Percentiles rank a stretch among this genome's conserved stretches.
Evolutionary conservation across 2,797 vertebrate genomes (phyloP).

Genomic region (Acanthornis magna): DNA sequence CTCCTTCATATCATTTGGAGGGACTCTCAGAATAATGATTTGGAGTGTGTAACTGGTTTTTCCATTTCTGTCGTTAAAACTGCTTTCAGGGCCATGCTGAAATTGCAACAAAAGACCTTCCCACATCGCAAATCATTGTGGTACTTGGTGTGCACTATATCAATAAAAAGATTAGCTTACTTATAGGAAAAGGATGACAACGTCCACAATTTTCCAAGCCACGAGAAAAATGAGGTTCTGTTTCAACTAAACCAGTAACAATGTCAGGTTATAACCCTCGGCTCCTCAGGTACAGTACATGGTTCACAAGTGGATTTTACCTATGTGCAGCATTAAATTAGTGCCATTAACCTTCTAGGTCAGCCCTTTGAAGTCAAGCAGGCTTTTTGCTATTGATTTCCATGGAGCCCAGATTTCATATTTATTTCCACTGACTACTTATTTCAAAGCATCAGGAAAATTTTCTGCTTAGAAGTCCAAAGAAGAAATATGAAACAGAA

Average conservation of each 20-base stretch:
- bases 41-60: constrained; percentile 30
- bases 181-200: constrained; percentile 61
- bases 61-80: constrained; percentile 60
- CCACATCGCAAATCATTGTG: constrained; percentile 63
- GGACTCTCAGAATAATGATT: constrained; percentile 50
- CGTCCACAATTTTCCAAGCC: constrained; percentile 21
- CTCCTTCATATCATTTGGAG: constrained; percentile 43
- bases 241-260: constrained; percentile 32
- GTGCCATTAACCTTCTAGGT: constrained; percentile 36
- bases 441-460: constrained; percentile 17
- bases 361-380: constrained; percentile 42
- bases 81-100: constrained; percentile 42
- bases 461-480: background rate
- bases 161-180: constrained; percentile 59
- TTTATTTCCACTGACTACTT: constrained; percentile 23
- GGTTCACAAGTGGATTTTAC: constrained; percentile 31
- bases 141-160: constrained; percentile 53
- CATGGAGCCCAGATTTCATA: constrained; percentile 15
- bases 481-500: constrained; percentile 17
- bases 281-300: background rate
- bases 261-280: background rate
- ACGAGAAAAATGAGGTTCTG: constrained; percentile 55
- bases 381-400: constrained; percentile 47
- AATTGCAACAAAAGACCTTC: constrained; percentile 57
- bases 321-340: constrained; percentile 20